Evolutionary conservation across 2,888 invertebrate species (phyloP).

Genomic region (Hirtodrosophila histrioides): DNA sequence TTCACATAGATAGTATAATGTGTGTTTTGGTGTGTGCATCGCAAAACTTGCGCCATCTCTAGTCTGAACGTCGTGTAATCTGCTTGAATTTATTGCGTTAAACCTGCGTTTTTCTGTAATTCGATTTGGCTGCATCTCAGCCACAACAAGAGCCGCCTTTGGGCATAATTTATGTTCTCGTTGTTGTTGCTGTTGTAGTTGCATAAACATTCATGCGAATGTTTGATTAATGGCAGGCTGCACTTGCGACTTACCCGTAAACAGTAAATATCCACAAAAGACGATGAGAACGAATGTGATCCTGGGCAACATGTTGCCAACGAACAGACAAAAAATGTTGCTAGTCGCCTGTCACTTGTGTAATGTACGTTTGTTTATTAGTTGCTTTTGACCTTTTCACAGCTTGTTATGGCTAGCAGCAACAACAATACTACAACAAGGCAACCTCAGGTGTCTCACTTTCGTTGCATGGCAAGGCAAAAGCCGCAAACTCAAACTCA

Average conservation of each 20-base stretch:
- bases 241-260: conserved; percentile 81
- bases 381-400: conserved; percentile 38
- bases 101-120: conserved; percentile 62
- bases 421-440: conserved; percentile 14
- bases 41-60: conserved; percentile 18
- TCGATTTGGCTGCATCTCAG: conserved; percentile 55
- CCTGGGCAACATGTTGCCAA: conserved; percentile 81
- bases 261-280: conserved; percentile 83
- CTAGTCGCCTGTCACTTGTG: conserved; percentile 14
- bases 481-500: conserved; percentile 14
- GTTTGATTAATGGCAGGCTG: conserved; percentile 55
- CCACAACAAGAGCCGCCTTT: conserved; percentile 12
- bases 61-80: conserved; percentile 55
- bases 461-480: conserved; percentile 7
- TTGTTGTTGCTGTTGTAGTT: conserved; percentile 31
- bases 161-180: conserved; percentile 55
- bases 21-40: too few relatives aligned
- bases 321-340: conserved; percentile 25
- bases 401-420: conserved; percentile 9
- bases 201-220: conserved; percentile 34
- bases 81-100: conserved; percentile 73
- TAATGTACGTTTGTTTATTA: too few relatives aligned
- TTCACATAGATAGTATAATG: too few relatives aligned
- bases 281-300: conserved; percentile 81
- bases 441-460: conserved; percentile 26